phyloP scores from a whole-genome alignment of 1,140 invertebrate species.

The Monochamus saltuarius region DNA sequence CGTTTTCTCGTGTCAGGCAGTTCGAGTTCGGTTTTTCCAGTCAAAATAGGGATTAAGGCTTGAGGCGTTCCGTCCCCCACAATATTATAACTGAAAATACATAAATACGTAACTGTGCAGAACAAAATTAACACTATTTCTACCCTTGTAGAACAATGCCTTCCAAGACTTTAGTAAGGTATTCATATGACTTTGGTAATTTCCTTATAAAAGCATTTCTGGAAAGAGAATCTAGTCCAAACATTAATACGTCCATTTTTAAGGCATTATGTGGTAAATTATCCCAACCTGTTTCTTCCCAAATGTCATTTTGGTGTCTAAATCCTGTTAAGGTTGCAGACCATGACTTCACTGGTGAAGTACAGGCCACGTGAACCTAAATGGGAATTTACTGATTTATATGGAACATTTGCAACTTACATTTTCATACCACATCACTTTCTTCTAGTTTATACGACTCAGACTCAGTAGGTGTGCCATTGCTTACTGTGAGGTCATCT shows the following conservation, averaged over 20 bases:
- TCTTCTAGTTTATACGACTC: constrained; percentile 61
- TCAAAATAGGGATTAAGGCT: constrained; percentile 87
- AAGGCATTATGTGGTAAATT: constrained; percentile 55
- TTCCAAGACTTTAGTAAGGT: constrained; percentile 69
- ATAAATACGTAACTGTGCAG: not conserved
- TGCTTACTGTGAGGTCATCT: constrained; percentile 58
- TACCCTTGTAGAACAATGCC: constrained; percentile 72
- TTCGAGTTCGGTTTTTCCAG: constrained; percentile 85
- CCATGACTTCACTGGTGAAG: constrained; percentile 53
- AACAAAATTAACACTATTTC: not conserved
- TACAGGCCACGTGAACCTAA: constrained; percentile 46
- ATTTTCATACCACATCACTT: constrained; percentile 68
- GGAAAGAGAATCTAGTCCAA: constrained; percentile 90
- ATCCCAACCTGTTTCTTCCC: constrained; percentile 55
- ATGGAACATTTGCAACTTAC: constrained; percentile 40
- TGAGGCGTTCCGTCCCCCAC: constrained; percentile 94
- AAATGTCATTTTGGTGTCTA: constrained; percentile 53
- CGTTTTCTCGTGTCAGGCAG: constrained; percentile 82
- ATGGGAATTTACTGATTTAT: not conserved
- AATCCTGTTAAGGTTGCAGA: constrained; percentile 61
- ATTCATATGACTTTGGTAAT: constrained; percentile 78
- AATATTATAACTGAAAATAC: constrained; percentile 64
- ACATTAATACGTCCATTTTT: constrained; percentile 79
- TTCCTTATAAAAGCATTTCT: constrained; percentile 83
- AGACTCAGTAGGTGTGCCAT: constrained; percentile 56